phyloP scores from a whole-genome alignment of 2,113 vertebrate genomes.

The Carassius auratus region DNA sequence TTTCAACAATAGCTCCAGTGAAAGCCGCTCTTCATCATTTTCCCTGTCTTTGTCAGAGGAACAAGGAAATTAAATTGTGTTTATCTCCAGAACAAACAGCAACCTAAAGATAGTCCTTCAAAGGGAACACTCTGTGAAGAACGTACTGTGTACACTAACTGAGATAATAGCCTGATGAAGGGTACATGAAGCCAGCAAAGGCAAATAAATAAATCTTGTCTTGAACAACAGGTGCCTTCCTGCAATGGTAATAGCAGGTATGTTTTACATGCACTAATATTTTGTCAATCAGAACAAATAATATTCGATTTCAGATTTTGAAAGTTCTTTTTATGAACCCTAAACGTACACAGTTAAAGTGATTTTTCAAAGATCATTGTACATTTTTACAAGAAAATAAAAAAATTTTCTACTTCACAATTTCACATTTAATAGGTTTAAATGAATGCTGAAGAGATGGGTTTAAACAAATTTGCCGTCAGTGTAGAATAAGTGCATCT shows the following conservation, averaged over 20 bases:
- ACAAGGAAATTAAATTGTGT: neutral
- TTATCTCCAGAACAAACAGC: slow-evolving; percentile 23
- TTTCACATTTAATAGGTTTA: too few species aligned
- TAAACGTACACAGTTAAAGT: neutral
- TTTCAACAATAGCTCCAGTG: neutral
- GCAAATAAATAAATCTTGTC: neutral
- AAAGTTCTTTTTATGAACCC: too few species aligned
- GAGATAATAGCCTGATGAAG: neutral
- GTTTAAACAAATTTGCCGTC: too few species aligned
- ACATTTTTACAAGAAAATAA: too few species aligned
- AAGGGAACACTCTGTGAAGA: slow-evolving; percentile 39
- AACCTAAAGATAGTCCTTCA: slow-evolving; percentile 38
- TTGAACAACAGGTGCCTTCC: neutral
- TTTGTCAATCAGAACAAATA: too few species aligned
- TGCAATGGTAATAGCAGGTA: neutral
- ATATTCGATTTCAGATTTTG: too few species aligned
- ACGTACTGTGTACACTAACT: neutral
- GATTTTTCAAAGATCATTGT: too few species aligned
- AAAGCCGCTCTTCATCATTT: neutral
- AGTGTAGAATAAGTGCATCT: too few species aligned
- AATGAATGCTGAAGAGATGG: too few species aligned
- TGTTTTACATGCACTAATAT: neutral
- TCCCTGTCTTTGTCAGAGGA: neutral
- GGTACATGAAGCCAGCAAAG: neutral
- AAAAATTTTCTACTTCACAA: too few species aligned